Evolutionary conservation across 2,113 vertebrate species (phyloP).

Genomic region (Galbula dea): DNA sequence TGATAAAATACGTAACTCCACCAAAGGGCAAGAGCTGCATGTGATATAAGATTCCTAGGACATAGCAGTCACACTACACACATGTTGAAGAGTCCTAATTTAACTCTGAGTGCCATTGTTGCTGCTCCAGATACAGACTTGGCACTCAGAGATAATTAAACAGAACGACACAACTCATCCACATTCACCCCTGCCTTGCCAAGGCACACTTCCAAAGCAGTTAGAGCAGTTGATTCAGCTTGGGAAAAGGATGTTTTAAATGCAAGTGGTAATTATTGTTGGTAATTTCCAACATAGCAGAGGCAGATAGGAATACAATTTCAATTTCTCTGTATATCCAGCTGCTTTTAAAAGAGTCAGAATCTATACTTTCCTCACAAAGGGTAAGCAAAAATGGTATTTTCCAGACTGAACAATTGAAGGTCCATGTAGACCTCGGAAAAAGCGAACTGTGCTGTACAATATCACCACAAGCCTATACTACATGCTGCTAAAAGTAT

Average conservation of each 20-base stretch:
- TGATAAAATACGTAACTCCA: not conserved
- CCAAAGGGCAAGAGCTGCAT: not conserved
- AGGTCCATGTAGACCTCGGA: not conserved
- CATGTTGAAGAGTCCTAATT: not conserved
- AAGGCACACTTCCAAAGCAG: not conserved
- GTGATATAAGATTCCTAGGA: not conserved
- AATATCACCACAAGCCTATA: slow-evolving; percentile 8
- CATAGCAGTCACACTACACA: not conserved
- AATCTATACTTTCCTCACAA: not conserved
- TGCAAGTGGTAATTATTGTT: not conserved
- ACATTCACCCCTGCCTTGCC: not conserved
- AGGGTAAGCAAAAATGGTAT: not conserved
- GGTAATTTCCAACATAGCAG: not conserved
- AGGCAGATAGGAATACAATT: not conserved
- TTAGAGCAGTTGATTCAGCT: not conserved
- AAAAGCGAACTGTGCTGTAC: not conserved
- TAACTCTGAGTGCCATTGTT: not conserved
- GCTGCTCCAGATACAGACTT: not conserved
- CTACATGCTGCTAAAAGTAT: slow-evolving; percentile 18
- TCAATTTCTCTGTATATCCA: not conserved
- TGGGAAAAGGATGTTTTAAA: not conserved
- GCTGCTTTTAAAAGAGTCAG: not conserved
- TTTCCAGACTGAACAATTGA: slow-evolving; percentile 27
- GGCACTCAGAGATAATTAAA: not conserved
- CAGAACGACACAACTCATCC: not conserved